Percentiles rank a stretch among this genome's conserved stretches.
phyloP scores from a whole-genome alignment of 2,888 invertebrate species.

The Schrankia costaestrigalis region DNA sequence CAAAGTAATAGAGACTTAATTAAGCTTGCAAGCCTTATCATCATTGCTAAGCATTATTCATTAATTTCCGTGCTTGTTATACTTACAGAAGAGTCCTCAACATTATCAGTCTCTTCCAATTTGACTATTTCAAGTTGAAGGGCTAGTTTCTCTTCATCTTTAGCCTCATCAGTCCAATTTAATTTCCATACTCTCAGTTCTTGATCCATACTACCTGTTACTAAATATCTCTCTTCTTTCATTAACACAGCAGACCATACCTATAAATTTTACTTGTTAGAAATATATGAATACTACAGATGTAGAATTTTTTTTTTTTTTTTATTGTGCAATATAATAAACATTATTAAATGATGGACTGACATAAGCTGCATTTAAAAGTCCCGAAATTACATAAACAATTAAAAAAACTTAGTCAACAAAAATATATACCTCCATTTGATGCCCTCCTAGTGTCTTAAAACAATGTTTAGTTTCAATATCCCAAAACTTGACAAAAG shows the following conservation, averaged over 20 bases:
- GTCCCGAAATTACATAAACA: too few species aligned
- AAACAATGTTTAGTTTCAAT: conserved; percentile 97
- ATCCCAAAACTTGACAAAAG: conserved; percentile 98
- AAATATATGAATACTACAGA: neutral
- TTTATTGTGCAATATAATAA: too few species aligned
- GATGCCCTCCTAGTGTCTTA: conserved; percentile 94
- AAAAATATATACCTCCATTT: conserved; percentile 84
- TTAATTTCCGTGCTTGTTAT: too few species aligned
- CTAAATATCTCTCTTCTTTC: conserved; percentile 88
- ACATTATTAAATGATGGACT: too few species aligned
- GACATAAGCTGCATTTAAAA: too few species aligned
- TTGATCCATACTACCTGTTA: conserved; percentile 93
- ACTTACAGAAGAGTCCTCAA: conserved; percentile 80
- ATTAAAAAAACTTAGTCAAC: neutral
- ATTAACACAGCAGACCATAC: conserved; percentile 92
- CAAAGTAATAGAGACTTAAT: too few species aligned
- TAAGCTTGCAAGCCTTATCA: too few species aligned
- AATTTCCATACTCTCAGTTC: conserved; percentile 93
- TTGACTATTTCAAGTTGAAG: conserved; percentile 71
- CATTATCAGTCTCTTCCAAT: conserved; percentile 77
- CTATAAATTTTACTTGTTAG: conserved; percentile 52
- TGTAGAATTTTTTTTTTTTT: neutral
- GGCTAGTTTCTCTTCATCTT: conserved; percentile 73
- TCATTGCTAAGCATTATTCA: too few species aligned
- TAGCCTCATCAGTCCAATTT: conserved; percentile 74